A percentile compares a stretch with the other conserved stretches of the same genome.
phyloP scores from a whole-genome alignment of 2,797 vertebrate species.

The Mormyrops boulengeri region DNA sequence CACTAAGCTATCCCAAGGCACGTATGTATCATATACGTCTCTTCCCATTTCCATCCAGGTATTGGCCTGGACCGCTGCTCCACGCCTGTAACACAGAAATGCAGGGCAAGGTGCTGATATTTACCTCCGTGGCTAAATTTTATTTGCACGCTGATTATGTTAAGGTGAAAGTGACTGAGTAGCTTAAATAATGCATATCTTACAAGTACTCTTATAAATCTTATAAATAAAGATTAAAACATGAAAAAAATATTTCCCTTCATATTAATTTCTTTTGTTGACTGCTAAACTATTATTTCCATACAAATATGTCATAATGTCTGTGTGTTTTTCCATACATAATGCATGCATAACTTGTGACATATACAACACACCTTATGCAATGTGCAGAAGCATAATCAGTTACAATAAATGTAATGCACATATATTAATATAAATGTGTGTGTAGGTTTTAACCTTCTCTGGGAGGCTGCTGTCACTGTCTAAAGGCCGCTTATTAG shows the following conservation, averaged over 20 bases:
- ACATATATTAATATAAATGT: neutral
- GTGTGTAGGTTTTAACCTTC: neutral
- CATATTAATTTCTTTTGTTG: neutral
- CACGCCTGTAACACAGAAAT: neutral
- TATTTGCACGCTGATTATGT: neutral
- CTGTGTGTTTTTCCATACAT: neutral
- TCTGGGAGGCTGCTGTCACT: neutral
- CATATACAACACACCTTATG: neutral
- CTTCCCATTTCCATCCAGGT: neutral
- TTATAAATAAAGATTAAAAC: neutral
- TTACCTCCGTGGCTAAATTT: neutral
- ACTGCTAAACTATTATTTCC: neutral
- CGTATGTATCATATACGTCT: neutral
- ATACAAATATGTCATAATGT: neutral
- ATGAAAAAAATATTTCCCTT: neutral
- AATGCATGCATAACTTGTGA: neutral
- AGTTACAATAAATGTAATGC: neutral
- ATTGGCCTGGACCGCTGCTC: neutral
- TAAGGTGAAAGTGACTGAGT: neutral
- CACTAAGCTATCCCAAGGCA: neutral
- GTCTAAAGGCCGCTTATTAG: neutral
- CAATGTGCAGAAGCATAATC: neutral
- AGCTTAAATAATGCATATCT: neutral
- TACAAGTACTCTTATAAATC: neutral
- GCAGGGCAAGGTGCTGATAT: neutral